Percentiles rank a stretch among this genome's conserved stretches.
Conservation (phyloP, 1,140 invertebrate species). For the Oryctes rhinoceros region DNA sequence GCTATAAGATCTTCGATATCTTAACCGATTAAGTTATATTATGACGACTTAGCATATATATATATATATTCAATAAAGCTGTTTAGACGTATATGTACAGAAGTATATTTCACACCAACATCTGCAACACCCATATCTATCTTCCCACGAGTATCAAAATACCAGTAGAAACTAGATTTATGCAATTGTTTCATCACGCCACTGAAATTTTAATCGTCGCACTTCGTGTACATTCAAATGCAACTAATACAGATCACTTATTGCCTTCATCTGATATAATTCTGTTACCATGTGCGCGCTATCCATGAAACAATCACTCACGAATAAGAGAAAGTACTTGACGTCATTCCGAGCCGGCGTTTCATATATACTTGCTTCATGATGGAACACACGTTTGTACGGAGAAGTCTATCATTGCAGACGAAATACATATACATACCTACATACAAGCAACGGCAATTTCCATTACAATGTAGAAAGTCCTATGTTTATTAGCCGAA, state of each 20-base stretch:
- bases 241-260: background rate
- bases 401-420: slow-evolving; percentile 22
- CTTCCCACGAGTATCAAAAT: too few relatives aligned
- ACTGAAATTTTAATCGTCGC: background rate
- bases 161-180: too few relatives aligned
- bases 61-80: too few relatives aligned
- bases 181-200: too few relatives aligned
- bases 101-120: too few relatives aligned
- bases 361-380: slow-evolving; percentile 14
- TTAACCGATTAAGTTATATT: too few relatives aligned
- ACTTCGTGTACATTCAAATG: background rate
- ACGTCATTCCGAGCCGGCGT: slow-evolving; percentile 9
- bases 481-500: background rate
- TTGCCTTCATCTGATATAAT: slow-evolving; percentile 26
- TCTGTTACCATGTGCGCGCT: background rate
- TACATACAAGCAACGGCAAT: slow-evolving; percentile 4
- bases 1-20: too few relatives aligned
- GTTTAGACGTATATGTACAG: too few relatives aligned
- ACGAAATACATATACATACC: background rate
- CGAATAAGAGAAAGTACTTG: slow-evolving; percentile 23
- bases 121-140: too few relatives aligned
- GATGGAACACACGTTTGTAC: background rate
- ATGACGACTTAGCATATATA: too few relatives aligned
- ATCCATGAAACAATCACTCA: slow-evolving; percentile 2
- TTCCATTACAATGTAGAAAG: slow-evolving; percentile 36